phyloP scores from a whole-genome alignment of 2,888 invertebrate species.

The Allygus modestus region DNA sequence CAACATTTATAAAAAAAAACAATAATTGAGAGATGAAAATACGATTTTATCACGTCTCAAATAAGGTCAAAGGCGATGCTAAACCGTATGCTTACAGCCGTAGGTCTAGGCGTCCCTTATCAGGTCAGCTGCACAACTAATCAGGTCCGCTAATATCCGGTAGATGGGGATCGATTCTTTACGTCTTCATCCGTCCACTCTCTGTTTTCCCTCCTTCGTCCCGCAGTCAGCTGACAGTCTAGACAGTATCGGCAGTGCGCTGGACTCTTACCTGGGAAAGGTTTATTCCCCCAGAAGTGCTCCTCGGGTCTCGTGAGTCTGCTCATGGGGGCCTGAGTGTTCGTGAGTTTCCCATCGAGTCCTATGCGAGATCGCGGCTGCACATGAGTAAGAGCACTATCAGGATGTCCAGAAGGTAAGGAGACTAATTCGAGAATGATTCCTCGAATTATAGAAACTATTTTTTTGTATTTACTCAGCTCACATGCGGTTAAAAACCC shows the following conservation, averaged over 20 bases:
- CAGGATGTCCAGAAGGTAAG: constrained; percentile 13
- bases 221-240: too few species aligned
- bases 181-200: background rate
- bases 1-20: too few species aligned
- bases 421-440: too few species aligned
- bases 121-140: background rate
- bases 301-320: background rate
- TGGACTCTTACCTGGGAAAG: background rate
- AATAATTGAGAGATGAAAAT: too few species aligned
- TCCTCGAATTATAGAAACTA: too few species aligned
- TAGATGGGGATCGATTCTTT: background rate
- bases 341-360: background rate
- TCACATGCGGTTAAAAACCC: too few species aligned
- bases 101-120: background rate
- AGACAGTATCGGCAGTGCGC: too few species aligned
- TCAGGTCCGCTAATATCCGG: constrained; percentile 1
- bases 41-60: too few species aligned
- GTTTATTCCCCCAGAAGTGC: background rate
- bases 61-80: too few species aligned
- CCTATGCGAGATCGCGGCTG: background rate
- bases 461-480: too few species aligned
- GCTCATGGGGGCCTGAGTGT: background rate
- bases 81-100: too few species aligned
- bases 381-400: constrained; percentile 21
- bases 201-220: background rate